A percentile compares a stretch with the other conserved stretches of the same genome.
Evolutionary conservation across 2,888 invertebrate genomes (phyloP).

Genomic region (Aricia artaxerxes): DNA sequence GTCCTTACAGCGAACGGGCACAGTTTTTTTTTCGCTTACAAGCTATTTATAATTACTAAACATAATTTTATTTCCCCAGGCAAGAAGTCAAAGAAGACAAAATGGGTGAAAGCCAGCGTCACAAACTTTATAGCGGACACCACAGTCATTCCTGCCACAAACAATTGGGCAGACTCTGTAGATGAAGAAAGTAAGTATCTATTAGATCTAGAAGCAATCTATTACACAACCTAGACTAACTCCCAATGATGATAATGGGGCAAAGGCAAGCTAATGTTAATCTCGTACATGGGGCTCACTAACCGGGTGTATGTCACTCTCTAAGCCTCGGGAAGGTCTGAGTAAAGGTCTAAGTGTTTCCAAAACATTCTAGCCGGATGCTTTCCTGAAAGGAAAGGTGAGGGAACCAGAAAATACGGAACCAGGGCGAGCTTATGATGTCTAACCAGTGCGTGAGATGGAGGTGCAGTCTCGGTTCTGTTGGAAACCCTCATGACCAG

Average conservation of each 20-base stretch:
- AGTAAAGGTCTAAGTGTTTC: slow-evolving; percentile 81
- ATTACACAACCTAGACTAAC: slow-evolving; percentile 1
- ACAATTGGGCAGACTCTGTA: slow-evolving; percentile 91
- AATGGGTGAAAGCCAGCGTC: slow-evolving; percentile 90
- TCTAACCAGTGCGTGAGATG: slow-evolving; percentile 63
- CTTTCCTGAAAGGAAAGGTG: slow-evolving; percentile 82
- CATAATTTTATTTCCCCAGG: slow-evolving; percentile 71
- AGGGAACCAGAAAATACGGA: slow-evolving; percentile 87
- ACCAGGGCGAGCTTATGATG: slow-evolving; percentile 75
- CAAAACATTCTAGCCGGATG: slow-evolving; percentile 85
- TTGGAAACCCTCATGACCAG: slow-evolving; percentile 87
- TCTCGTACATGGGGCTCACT: slow-evolving; percentile 88
- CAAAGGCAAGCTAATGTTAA: slow-evolving; percentile 84
- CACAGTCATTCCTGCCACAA: slow-evolving; percentile 79
- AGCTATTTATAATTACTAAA: slow-evolving; percentile 18
- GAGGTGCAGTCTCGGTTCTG: slow-evolving; percentile 70
- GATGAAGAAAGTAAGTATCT: slow-evolving; percentile 87
- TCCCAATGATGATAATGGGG: slow-evolving; percentile 74
- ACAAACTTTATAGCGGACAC: slow-evolving; percentile 90
- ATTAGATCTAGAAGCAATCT: slow-evolving; percentile 23
- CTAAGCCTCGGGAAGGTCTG: slow-evolving; percentile 90
- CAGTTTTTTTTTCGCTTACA: slow-evolving; percentile 32
- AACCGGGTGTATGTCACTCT: slow-evolving; percentile 82
- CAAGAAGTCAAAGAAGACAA: slow-evolving; percentile 92
- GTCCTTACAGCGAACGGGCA: slow-evolving; percentile 48